phyloP scores from a whole-genome alignment of 2,797 vertebrate species.

The Neosilurus mollespiculum region DNA sequence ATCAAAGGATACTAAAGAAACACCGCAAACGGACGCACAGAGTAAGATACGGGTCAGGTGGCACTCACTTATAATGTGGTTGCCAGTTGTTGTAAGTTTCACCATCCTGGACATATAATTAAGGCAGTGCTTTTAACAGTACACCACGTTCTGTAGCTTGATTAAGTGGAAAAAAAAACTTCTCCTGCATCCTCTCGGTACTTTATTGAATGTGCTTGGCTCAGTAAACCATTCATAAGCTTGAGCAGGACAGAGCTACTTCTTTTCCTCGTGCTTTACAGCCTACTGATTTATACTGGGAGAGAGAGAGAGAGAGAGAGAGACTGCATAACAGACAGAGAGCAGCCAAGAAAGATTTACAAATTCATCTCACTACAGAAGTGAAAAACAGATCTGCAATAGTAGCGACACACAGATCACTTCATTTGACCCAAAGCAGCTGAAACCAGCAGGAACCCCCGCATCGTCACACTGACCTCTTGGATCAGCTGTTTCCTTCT shows the following conservation, averaged over 20 bases:
- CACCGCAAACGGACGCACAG: too few relatives aligned
- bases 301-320: neutral
- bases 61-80: neutral
- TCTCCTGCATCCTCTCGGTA: neutral
- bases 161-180: neutral
- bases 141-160: neutral
- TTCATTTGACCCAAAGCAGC: neutral
- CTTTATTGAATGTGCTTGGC: constrained; percentile 40
- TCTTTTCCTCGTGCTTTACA: constrained; percentile 33
- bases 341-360: constrained; percentile 17
- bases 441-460: constrained; percentile 18
- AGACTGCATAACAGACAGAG: constrained; percentile 12
- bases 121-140: neutral
- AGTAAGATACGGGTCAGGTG: neutral
- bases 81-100: neutral
- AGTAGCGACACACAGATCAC: neutral
- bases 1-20: too few relatives aligned
- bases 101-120: neutral
- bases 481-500: neutral
- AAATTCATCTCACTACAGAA: constrained; percentile 14
- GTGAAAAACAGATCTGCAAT: neutral
- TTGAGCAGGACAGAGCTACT: constrained; percentile 37
- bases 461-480: neutral
- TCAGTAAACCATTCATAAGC: constrained; percentile 47
- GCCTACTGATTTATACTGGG: constrained; percentile 13